phyloP scores from a whole-genome alignment of 2,888 invertebrate species.

The Callyntrura guangdongensis region DNA sequence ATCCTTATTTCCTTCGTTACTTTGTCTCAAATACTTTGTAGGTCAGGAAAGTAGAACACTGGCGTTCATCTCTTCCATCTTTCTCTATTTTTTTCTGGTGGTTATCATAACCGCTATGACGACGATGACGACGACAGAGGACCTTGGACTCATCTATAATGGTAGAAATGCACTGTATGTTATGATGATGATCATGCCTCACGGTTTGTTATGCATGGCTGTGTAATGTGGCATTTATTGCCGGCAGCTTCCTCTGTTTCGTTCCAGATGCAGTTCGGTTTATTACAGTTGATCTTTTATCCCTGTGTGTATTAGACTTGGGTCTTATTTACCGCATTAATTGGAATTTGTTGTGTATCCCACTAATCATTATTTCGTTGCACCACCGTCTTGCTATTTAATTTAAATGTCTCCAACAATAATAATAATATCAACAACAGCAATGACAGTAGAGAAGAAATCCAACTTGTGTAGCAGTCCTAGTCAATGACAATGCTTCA shows the following conservation, averaged over 20 bases:
- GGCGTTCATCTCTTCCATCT: conserved; percentile 44
- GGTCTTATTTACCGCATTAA: neutral
- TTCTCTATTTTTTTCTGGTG: neutral
- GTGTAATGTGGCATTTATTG: too few species aligned
- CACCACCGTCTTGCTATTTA: neutral
- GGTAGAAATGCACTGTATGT: neutral
- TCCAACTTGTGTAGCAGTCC: neutral
- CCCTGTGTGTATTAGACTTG: neutral
- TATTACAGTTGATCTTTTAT: neutral
- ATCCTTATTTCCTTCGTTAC: neutral
- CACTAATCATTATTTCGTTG: conserved; percentile 31
- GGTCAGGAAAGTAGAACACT: conserved; percentile 73
- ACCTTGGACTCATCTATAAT: too few species aligned
- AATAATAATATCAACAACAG: too few species aligned
- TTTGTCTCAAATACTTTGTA: conserved; percentile 70
- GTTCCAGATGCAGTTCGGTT: neutral
- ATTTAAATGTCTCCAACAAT: neutral
- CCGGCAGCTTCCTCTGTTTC: too few species aligned
- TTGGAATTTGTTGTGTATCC: neutral
- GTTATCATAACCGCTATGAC: neutral
- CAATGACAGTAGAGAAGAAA: too few species aligned
- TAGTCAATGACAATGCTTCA: conserved; percentile 26
- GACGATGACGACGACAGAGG: too few species aligned
- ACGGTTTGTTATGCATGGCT: neutral
- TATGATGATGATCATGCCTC: neutral